Conservation (phyloP, 64 coral and sea anemone species). For the Montipora cactus region DNA sequence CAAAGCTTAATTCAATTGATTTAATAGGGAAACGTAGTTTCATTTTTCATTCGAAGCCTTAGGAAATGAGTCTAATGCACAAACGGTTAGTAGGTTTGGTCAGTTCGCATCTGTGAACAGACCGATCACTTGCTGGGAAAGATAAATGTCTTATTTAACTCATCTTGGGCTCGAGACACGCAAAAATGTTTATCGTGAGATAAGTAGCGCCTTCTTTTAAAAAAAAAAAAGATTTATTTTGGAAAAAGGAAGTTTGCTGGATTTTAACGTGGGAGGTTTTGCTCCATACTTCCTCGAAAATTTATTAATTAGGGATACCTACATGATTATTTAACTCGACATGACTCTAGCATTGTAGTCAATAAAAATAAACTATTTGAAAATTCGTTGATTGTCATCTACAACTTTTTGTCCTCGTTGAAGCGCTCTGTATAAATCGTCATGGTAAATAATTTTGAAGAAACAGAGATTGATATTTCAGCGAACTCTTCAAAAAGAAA, state of each 20-base stretch:
- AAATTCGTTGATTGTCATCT: too few relatives aligned
- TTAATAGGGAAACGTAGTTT: background rate
- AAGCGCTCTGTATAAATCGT: background rate
- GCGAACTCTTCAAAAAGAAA: constrained; percentile 23
- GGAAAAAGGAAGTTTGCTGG: background rate
- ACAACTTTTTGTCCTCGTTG: background rate
- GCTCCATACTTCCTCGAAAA: background rate
- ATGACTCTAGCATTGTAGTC: background rate
- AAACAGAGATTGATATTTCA: constrained; percentile 12
- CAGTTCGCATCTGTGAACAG: background rate
- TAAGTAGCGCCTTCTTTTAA: too few relatives aligned
- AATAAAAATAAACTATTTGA: background rate
- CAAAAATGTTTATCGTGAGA: too few relatives aligned
- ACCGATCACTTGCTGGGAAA: background rate
- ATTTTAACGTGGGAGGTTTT: background rate
- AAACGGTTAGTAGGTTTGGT: background rate
- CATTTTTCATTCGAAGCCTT: background rate
- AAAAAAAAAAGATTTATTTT: background rate
- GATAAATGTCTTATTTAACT: background rate
- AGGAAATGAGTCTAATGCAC: background rate
- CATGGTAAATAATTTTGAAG: background rate
- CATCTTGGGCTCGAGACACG: too few relatives aligned
- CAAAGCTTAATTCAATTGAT: background rate
- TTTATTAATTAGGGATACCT: background rate
- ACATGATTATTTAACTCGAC: background rate